Conservation (phyloP, 2,888 invertebrate species). For the Leptopilina drosophilae region DNA sequence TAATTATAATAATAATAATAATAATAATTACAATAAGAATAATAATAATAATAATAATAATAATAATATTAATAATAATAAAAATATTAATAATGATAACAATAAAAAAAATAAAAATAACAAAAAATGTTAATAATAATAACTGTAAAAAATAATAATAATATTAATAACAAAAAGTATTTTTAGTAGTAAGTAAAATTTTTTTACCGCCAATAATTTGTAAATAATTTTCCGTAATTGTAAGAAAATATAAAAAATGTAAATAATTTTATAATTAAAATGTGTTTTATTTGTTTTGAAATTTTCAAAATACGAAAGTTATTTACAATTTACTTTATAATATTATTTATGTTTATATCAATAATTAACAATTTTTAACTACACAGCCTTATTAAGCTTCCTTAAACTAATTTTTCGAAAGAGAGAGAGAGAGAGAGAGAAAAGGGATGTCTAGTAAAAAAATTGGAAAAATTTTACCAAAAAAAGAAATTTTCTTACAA, state of each 20-base stretch:
- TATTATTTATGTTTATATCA: not conserved
- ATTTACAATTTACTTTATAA: conserved; percentile 23
- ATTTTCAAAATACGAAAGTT: conserved; percentile 31
- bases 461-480: not conserved
- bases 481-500: not conserved
- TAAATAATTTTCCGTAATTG: conserved; percentile 43
- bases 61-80: no score
- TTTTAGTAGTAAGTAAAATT: no score
- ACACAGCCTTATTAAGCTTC: conserved; percentile 25
- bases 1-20: no score
- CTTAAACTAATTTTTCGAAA: not conserved
- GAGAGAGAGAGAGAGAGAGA: not conserved
- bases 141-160: no score
- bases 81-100: no score
- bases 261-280: conserved; percentile 27
- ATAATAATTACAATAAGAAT: no score
- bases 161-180: no score
- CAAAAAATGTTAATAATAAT: no score
- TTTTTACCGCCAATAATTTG: conserved; percentile 32
- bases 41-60: no score
- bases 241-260: not conserved
- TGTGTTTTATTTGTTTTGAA: conserved; percentile 31
- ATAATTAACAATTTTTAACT: conserved; percentile 29
- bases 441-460: no score
- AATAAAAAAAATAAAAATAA: no score